These are phyloP conservation scores for Bubo scandiacus DNA, from an alignment of 2,113 vertebrate genomes.

Conservation along the genomic window DNA sequence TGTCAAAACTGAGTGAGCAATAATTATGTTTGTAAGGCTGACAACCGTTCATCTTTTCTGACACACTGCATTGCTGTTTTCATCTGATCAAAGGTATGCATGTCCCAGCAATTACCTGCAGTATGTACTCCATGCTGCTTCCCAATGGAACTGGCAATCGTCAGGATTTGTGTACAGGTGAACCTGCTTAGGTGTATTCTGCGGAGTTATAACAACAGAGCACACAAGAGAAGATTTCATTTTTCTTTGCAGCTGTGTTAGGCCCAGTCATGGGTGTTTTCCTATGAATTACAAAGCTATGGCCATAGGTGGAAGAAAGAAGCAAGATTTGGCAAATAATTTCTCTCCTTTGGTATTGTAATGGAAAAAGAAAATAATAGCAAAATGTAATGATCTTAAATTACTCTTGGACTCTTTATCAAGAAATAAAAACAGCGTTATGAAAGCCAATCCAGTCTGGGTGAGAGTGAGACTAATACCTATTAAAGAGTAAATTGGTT, in stretches of 20 bases:
- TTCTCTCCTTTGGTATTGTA: neutral
- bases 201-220: neutral
- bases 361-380: neutral
- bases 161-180: neutral
- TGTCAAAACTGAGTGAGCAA: neutral
- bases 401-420: neutral
- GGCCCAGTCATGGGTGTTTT: neutral
- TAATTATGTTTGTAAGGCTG: neutral
- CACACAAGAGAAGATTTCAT: neutral
- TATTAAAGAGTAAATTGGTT: neutral
- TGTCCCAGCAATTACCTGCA: neutral
- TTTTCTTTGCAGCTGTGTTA: neutral
- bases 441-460: neutral
- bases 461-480: neutral
- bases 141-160: neutral
- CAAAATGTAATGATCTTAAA: neutral
- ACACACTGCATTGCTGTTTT: neutral
- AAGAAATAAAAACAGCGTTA: neutral
- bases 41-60: neutral
- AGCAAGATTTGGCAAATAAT: neutral
- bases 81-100: neutral
- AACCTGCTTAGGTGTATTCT: neutral
- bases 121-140: neutral
- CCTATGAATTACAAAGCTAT: neutral
- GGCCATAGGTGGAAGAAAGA: neutral